Percentiles rank a stretch among this genome's conserved stretches.
Evolutionary conservation across 2,888 invertebrate genomes (phyloP).

Genomic region (Agrotis exclamationis): DNA sequence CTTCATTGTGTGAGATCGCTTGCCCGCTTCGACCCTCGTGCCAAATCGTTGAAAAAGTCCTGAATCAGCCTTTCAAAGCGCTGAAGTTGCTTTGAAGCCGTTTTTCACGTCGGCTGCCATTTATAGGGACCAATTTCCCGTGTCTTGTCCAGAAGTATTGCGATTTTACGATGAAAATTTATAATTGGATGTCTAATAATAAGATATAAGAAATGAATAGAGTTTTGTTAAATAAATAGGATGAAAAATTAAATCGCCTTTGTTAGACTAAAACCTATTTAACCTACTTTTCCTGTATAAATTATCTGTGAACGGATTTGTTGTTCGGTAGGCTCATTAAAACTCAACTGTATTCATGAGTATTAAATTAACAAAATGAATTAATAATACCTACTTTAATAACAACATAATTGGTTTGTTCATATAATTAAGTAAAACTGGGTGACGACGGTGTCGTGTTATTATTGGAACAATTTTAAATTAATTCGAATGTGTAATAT

Average conservation of each 20-base stretch:
- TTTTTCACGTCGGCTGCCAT: conserved; percentile 59
- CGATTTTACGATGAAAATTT: conserved; percentile 33
- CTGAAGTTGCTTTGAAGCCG: conserved; percentile 56
- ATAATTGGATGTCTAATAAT: conserved; percentile 11
- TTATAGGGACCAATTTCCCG: conserved; percentile 62
- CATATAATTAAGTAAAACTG: not conserved
- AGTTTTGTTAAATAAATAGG: not conserved
- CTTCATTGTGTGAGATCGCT: conserved; percentile 56
- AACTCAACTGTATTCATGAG: conserved; percentile 29
- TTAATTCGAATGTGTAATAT: not conserved
- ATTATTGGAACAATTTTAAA: not conserved
- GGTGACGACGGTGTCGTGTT: not conserved
- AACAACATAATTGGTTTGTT: conserved; percentile 15
- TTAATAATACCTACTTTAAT: conserved; percentile 6
- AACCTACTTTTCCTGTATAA: conserved; percentile 3
- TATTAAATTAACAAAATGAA: conserved; percentile 15
- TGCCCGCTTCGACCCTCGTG: conserved; percentile 44
- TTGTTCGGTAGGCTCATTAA: conserved; percentile 14
- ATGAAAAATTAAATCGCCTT: not conserved
- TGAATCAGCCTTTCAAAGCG: conserved; percentile 59
- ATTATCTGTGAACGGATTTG: conserved; percentile 19
- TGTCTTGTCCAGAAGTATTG: conserved; percentile 26
- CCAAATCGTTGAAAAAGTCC: conserved; percentile 61
- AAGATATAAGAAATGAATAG: not conserved
- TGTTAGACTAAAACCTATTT: conserved; percentile 5